These are phyloP conservation scores for Drosophila anomalata DNA, from an alignment of 2,888 invertebrate species.

Conservation along the genomic window DNA sequence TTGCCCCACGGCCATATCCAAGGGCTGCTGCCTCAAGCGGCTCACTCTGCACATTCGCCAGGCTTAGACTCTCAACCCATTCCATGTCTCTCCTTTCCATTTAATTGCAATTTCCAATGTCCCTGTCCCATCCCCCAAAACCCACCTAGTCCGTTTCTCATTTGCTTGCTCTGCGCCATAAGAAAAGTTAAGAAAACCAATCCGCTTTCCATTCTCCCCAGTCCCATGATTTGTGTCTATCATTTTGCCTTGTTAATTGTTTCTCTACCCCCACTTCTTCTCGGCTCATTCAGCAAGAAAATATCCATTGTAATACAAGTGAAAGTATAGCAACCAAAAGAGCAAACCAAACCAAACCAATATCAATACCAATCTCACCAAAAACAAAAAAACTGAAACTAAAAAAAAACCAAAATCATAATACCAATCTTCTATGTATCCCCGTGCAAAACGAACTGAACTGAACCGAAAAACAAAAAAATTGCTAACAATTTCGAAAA, in stretches of 20 bases:
- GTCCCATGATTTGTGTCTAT: slow-evolving; percentile 29
- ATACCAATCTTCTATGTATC: slow-evolving; percentile 76
- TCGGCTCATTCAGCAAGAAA: slow-evolving; percentile 73
- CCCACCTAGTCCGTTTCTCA: slow-evolving; percentile 56
- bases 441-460: slow-evolving; percentile 56
- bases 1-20: slow-evolving; percentile 56
- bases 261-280: slow-evolving; percentile 63
- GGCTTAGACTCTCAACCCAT: slow-evolving; percentile 23
- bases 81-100: neutral
- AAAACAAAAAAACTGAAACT: slow-evolving; percentile 44
- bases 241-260: slow-evolving; percentile 56
- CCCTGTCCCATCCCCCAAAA: slow-evolving; percentile 1
- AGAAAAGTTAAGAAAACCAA: slow-evolving; percentile 8
- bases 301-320: slow-evolving; percentile 81
- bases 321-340: slow-evolving; percentile 76
- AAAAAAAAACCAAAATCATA: slow-evolving; percentile 58
- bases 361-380: slow-evolving; percentile 59
- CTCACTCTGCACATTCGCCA: slow-evolving; percentile 83
- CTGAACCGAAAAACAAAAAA: slow-evolving; percentile 1
- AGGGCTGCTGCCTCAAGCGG: slow-evolving; percentile 83
- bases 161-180: slow-evolving; percentile 73
- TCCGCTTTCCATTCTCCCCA: slow-evolving; percentile 26
- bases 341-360: slow-evolving; percentile 67
- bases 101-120: slow-evolving; percentile 1
- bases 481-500: slow-evolving; percentile 12